Evolutionary conservation across 2,113 vertebrate species (phyloP).

Genomic region (Trochalopteron elliotii): DNA sequence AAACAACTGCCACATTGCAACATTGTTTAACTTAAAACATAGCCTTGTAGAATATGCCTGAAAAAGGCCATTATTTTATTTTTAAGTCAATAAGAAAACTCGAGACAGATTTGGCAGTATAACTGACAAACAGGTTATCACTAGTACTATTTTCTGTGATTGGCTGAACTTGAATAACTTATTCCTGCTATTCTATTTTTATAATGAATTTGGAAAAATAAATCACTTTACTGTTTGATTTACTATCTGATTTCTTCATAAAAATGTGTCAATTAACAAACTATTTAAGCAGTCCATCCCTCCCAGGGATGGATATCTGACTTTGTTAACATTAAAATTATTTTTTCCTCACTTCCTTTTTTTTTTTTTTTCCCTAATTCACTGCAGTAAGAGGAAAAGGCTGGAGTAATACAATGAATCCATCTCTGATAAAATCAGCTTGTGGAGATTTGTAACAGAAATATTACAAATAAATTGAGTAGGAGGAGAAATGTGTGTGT

Average conservation of each 20-base stretch:
- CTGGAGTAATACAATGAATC: not conserved
- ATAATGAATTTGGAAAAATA: not conserved
- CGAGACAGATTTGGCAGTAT: not conserved
- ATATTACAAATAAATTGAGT: not conserved
- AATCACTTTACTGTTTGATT: not conserved
- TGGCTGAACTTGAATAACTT: not conserved
- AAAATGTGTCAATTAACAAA: not conserved
- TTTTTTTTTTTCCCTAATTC: not conserved
- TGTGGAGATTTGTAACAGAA: not conserved
- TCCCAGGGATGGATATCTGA: not conserved
- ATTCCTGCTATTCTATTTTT: not conserved
- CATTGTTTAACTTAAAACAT: not conserved
- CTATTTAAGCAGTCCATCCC: not conserved
- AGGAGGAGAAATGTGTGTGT: not conserved
- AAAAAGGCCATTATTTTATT: not conserved
- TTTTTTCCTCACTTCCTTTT: not conserved
- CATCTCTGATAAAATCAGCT: not conserved
- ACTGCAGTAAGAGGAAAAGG: not conserved
- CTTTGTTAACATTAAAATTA: not conserved
- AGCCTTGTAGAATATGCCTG: not conserved
- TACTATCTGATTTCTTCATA: not conserved
- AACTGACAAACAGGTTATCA: not conserved
- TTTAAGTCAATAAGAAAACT: not conserved
- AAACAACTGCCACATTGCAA: not conserved
- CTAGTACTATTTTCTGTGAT: not conserved